Percentiles rank a stretch among this genome's conserved stretches.
phyloP scores from a whole-genome alignment of 1,140 invertebrate genomes.

The Cryptotermes secundus region DNA sequence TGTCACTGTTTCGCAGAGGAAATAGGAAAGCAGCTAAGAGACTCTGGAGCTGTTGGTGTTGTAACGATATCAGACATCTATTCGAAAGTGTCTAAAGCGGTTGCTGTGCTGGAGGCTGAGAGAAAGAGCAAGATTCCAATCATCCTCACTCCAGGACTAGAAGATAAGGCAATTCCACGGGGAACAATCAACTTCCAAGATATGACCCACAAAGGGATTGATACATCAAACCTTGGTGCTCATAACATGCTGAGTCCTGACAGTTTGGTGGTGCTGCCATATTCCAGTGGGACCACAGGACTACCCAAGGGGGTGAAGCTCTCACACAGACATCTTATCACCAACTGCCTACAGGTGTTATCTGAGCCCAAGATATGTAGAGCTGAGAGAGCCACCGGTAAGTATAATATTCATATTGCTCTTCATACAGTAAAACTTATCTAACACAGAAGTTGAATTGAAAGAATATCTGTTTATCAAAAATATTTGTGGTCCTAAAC shows the following conservation, averaged over 20 bases:
- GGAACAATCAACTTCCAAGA: neutral
- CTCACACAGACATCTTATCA: slow-evolving; percentile 71
- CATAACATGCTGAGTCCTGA: neutral
- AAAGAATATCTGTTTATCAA: no score
- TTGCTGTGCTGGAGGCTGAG: neutral
- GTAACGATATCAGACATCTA: neutral
- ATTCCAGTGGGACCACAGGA: slow-evolving; percentile 88
- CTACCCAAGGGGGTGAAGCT: slow-evolving; percentile 85
- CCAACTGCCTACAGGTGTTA: slow-evolving; percentile 60
- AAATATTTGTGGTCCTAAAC: no score
- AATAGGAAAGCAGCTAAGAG: neutral
- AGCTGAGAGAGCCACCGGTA: neutral
- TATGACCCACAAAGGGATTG: neutral
- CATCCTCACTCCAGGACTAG: neutral
- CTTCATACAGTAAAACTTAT: no score
- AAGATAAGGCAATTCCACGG: neutral
- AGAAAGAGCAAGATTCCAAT: neutral
- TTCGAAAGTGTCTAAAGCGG: neutral
- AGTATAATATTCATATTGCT: neutral
- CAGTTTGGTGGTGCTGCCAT: slow-evolving; percentile 55
- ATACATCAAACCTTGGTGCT: neutral
- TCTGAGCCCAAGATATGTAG: neutral
- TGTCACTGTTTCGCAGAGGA: neutral
- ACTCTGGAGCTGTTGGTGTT: neutral
- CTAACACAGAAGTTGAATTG: no score